These are phyloP conservation scores for Pitangus sulphuratus DNA, from an alignment of 2,797 vertebrate species.

Conservation along the genomic window DNA sequence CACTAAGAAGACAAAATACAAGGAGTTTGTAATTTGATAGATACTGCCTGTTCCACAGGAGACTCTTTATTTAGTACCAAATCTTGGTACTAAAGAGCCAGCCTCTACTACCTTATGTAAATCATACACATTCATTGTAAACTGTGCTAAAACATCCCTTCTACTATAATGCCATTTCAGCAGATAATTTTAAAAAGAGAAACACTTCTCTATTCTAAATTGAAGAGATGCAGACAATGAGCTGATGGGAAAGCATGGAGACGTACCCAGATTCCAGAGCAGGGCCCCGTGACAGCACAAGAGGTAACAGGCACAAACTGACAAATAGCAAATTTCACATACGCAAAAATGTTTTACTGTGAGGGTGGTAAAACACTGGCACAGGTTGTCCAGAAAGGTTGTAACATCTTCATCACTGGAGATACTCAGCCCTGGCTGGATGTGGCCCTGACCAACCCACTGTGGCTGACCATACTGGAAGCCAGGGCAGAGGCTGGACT, in stretches of 20 bases:
- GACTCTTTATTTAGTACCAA: not conserved
- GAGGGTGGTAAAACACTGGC: not conserved
- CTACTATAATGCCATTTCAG: not conserved
- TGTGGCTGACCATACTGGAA: not conserved
- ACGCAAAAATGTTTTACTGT: not conserved
- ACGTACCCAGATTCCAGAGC: not conserved
- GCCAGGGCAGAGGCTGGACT: not conserved
- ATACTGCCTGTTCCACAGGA: not conserved
- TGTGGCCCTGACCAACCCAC: not conserved
- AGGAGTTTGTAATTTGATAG: not conserved
- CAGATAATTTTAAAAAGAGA: not conserved
- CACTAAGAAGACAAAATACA: not conserved
- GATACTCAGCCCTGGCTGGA: not conserved
- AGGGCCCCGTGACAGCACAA: not conserved
- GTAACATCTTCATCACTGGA: not conserved
- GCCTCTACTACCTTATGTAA: not conserved
- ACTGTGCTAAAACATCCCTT: not conserved
- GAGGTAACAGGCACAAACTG: not conserved
- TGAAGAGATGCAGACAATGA: not conserved
- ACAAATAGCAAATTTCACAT: not conserved
- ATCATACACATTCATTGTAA: not conserved
- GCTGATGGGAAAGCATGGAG: not conserved
- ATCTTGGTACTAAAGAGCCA: not conserved
- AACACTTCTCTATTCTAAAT: not conserved
- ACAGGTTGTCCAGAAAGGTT: not conserved